phyloP scores from a whole-genome alignment of 2,797 vertebrate species.

The Gastrophryne carolinensis region DNA sequence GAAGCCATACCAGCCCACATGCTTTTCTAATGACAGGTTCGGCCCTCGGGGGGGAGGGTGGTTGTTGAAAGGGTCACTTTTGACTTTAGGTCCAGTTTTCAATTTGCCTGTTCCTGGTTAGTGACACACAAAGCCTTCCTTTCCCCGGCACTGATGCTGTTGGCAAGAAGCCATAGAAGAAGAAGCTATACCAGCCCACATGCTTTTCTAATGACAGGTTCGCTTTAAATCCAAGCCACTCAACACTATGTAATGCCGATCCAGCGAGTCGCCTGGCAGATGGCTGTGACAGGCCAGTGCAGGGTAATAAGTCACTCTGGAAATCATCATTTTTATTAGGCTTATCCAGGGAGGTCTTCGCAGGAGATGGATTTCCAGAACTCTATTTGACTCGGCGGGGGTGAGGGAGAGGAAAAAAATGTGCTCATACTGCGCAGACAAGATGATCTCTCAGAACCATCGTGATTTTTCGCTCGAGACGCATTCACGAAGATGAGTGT shows the following conservation, averaged over 20 bases:
- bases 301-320: slow-evolving; percentile 22
- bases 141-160: too few species aligned
- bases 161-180: too few species aligned
- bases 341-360: slow-evolving; percentile 19
- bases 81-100: too few species aligned
- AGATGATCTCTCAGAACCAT: slow-evolving; percentile 10
- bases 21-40: too few species aligned
- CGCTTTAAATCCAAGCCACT: neutral
- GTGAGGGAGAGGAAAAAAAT: slow-evolving; percentile 8
- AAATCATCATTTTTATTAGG: slow-evolving; percentile 30
- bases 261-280: neutral
- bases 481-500: slow-evolving; percentile 20
- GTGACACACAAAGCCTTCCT: too few species aligned
- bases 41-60: too few species aligned
- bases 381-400: slow-evolving; percentile 37
- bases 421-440: neutral
- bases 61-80: too few species aligned
- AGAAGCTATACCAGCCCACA: too few species aligned
- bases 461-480: slow-evolving; percentile 8
- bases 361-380: slow-evolving; percentile 31
- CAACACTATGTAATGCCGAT: neutral
- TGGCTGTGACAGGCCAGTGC: neutral
- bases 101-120: too few species aligned
- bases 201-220: too few species aligned
- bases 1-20: too few species aligned